Evolutionary conservation across 2,797 vertebrate species (phyloP), one percentile per base, ranked within the genome.

Genomic region (Pitangus sulphuratus): DNA sequence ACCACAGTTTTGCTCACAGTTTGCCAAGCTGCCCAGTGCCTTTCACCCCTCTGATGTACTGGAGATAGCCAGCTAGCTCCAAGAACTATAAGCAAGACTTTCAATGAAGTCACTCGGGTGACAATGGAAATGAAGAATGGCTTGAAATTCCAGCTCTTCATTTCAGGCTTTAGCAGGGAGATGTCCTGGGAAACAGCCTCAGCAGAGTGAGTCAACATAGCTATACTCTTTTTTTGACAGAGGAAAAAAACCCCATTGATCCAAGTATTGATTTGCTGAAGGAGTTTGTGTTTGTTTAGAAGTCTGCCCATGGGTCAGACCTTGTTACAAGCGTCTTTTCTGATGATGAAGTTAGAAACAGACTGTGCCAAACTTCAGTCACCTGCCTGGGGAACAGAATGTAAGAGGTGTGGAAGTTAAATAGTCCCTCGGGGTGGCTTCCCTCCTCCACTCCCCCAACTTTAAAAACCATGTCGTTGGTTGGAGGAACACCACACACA

Each of bases 211-310:
- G 56, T 50, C 71, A 48, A 91, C 90, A 81, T 28, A 85, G 82
- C 64, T 47, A 31, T 37, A 76, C 44, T 50, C 65, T 91, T 94
- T 92, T 64, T 92, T 64, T 68, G 75, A 91, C 45, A 77, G 70
- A 74, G 61, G 4, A 42, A 47, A 89, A 92, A 89, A 56, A 1
- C 0, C 2, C 31, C 70, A 95, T 94, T 81, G 93, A 97, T 96
- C 85, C 48, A 69, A 39, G 50, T 91, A 96, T 93, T 60, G 91
- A 96, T 94, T 30, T 48, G 91, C 68, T 86, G 84, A 68, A 40
- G 79, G 87, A 94, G 65, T 86, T 72, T 57, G 61, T 93, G 95
- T 91, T 92, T 96, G 93, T 89, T 96, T 92, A 84, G 25, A 97
- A 94, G 93, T 95, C 58, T 91, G 82, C 92, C 92, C 84, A 72